Evolutionary conservation across 2,113 vertebrate species (phyloP).

Genomic region (Platycercus adscitus): DNA sequence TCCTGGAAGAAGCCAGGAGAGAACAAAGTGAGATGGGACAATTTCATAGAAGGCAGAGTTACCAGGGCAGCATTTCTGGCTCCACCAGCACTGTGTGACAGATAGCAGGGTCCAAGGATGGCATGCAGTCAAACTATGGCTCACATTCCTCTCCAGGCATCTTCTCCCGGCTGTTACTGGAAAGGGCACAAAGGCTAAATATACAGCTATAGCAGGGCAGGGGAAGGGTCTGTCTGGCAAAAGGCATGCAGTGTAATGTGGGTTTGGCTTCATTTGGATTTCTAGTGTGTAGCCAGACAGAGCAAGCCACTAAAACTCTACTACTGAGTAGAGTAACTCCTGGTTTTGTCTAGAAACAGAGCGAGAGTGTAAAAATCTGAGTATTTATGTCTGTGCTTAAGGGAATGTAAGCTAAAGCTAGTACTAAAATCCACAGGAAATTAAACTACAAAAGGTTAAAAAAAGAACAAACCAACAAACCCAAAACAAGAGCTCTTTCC

Average conservation of each 20-base stretch:
- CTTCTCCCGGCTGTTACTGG: background rate
- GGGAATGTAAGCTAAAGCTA: background rate
- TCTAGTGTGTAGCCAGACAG: background rate
- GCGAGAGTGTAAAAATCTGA: background rate
- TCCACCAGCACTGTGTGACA: background rate
- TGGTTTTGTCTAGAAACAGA: background rate
- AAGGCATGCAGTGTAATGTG: background rate
- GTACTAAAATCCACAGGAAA: constrained; percentile 14
- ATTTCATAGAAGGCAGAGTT: background rate
- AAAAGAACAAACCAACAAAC: background rate
- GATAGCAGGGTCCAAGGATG: background rate
- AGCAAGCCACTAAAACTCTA: background rate
- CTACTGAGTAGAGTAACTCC: background rate
- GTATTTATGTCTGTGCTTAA: background rate
- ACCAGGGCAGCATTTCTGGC: background rate
- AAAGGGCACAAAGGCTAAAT: constrained; percentile 55
- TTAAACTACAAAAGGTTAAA: background rate
- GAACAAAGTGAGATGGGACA: background rate
- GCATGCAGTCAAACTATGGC: background rate
- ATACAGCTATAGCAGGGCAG: constrained; percentile 19
- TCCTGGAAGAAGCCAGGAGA: background rate
- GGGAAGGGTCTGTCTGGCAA: background rate
- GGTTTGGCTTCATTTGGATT: background rate
- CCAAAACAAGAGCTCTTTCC: background rate
- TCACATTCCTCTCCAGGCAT: constrained; percentile 13